Evolutionary conservation across 2,888 invertebrate genomes (phyloP).

Genomic region (Diarsia dahlii): DNA sequence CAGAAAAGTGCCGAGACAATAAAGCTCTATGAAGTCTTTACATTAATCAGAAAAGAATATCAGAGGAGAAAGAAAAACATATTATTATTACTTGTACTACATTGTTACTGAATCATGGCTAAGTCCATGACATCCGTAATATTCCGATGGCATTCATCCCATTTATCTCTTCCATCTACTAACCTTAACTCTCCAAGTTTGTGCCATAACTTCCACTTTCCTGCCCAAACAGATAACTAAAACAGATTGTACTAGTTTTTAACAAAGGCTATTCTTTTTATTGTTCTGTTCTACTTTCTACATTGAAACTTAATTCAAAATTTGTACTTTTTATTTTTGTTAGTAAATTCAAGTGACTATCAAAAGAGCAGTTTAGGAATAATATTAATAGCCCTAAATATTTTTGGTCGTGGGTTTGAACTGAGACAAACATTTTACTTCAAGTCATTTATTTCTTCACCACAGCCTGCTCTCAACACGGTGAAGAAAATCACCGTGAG

Average conservation of each 20-base stretch:
- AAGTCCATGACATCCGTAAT: neutral
- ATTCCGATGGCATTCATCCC: neutral
- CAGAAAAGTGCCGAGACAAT: too few species aligned
- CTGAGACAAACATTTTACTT: too few species aligned
- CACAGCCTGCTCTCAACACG: neutral
- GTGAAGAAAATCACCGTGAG: neutral
- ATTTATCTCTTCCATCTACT: constrained; percentile 15
- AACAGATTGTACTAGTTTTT: constrained; percentile 45
- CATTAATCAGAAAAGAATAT: too few species aligned
- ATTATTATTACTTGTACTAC: too few species aligned
- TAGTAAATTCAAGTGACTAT: neutral
- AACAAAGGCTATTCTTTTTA: constrained; percentile 23
- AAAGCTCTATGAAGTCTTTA: too few species aligned
- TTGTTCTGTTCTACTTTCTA: constrained; percentile 1
- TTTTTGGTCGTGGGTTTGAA: neutral
- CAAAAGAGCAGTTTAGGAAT: neutral
- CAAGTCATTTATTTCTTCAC: neutral
- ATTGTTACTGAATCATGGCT: too few species aligned
- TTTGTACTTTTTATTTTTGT: neutral
- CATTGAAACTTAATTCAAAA: neutral
- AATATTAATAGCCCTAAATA: neutral
- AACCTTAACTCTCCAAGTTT: constrained; percentile 27
- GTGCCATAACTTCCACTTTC: constrained; percentile 21
- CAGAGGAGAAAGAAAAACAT: too few species aligned
- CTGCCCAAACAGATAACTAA: constrained; percentile 19